A percentile compares a stretch with the other conserved stretches of the same genome.
These are phyloP conservation scores for Hybognathus amarus DNA, from an alignment of 2,797 vertebrate genomes.

Conservation along the genomic window DNA sequence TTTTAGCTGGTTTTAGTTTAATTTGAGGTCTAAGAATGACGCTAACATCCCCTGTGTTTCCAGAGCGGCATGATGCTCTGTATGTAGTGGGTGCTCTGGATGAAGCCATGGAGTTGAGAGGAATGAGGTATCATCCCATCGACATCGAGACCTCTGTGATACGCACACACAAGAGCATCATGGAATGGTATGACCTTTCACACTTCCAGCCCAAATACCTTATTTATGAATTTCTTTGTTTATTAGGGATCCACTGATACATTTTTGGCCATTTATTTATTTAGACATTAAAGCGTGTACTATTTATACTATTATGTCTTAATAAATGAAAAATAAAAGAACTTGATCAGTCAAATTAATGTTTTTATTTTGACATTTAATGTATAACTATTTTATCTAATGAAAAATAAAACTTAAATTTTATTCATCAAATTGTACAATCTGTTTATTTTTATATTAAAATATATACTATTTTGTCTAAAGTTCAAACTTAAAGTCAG, in stretches of 20 bases:
- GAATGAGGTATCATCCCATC: conserved; percentile 97
- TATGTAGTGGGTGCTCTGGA: conserved; percentile 97
- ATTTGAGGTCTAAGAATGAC: not conserved
- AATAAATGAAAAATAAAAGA: not conserved
- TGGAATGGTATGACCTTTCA: conserved; percentile 86
- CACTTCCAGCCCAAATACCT: not conserved
- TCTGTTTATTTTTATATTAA: not conserved
- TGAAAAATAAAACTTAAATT: not conserved
- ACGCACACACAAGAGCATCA: conserved; percentile 96
- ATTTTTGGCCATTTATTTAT: not conserved
- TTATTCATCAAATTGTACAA: not conserved
- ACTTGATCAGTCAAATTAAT: not conserved
- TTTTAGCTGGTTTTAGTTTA: not conserved
- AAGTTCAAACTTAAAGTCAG: not conserved
- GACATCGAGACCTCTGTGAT: conserved; percentile 98
- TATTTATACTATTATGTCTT: not conserved
- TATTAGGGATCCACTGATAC: not conserved
- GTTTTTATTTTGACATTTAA: not conserved
- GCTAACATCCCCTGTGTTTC: conserved; percentile 13
- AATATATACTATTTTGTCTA: not conserved
- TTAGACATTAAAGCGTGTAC: not conserved
- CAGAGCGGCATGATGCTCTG: conserved; percentile 95
- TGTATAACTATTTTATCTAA: not conserved
- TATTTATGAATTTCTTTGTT: not conserved
- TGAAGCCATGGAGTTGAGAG: conserved; percentile 97